Evolutionary conservation across 2,113 vertebrate species (phyloP), one percentile per base, ranked within the genome.

Genomic region (Myrmecophaga tridactyla): DNA sequence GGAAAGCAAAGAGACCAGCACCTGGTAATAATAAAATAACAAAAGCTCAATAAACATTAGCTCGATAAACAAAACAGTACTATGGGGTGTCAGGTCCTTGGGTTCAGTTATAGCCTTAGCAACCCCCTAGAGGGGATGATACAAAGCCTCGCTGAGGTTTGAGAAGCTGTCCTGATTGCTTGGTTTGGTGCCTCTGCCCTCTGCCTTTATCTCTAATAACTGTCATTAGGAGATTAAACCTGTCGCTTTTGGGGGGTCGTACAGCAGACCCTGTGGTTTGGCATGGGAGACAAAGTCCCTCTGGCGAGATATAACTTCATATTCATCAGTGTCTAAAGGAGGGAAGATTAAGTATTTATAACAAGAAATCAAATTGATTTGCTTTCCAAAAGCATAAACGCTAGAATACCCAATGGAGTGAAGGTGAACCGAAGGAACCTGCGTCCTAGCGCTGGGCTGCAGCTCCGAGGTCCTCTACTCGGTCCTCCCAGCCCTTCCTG

Each of bases 261-360:
- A 4, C 46, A 73, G 51, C 8, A 77, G 90, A 65, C 39, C 9
- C 43, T 85, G 94, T 6, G 95, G 96, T 87, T 94, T 96, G 94
- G 95, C 84, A 7, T 36, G 84, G 65, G 58, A 58, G 76, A 46
- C 36, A 72, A 80, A 89, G 80, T 69, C 58, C 31, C 96, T 84
- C 92, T 41, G 63, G 92, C 87, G 95, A 89, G 43, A 8, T 89
- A 43, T 23, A 88, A 53, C 73, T 78, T 94, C 73, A 17, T 62
- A n/a, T 51, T 78, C 56, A 48, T 23, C 41, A 70, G 70, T 8
- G 0, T 89, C 76, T 87, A 46, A 48, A 17, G 75, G 85, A 89
- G 91, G 70, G 81, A 90, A 76, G 75, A 91, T 67, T 63, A 95
- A 96, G 4, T 75, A 25, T 65, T 83, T 91, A 69, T 60, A 53